A percentile compares a stretch with the other conserved stretches of the same genome.
phyloP scores from a whole-genome alignment of 2,797 vertebrate species.

The Dendrocincla tyrannina region DNA sequence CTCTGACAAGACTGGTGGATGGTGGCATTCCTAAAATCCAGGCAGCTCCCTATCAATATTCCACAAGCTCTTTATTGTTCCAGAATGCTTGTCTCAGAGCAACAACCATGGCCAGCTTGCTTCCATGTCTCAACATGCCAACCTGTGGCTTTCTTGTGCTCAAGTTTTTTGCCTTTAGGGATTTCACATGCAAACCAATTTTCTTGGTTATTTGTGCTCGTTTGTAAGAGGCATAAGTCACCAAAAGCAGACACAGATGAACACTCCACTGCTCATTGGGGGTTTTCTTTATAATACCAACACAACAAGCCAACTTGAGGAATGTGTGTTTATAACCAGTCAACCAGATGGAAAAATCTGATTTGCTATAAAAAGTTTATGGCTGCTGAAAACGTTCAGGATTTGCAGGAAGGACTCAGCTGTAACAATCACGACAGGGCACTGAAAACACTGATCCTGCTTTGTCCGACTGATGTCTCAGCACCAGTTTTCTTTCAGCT shows the following conservation, averaged over 20 bases:
- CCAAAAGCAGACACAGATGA: slow-evolving; percentile 21
- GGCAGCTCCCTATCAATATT: neutral
- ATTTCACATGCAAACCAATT: slow-evolving; percentile 3
- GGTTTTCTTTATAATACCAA: neutral
- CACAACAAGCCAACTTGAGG: neutral
- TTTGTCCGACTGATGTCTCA: neutral
- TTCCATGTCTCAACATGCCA: neutral
- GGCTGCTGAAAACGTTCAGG: slow-evolving; percentile 47
- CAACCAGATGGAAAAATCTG: slow-evolving; percentile 56
- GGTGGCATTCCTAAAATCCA: neutral
- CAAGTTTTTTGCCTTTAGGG: neutral
- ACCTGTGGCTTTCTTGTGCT: neutral
- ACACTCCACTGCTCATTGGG: neutral
- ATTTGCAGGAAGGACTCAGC: slow-evolving; percentile 39
- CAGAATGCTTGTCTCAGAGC: neutral
- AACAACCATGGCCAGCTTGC: neutral
- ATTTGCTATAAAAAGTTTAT: slow-evolving; percentile 52
- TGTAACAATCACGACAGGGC: neutral
- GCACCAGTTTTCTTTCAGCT: neutral
- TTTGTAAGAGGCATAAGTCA: slow-evolving; percentile 15
- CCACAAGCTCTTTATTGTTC: neutral
- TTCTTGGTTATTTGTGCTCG: neutral
- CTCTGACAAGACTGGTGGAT: neutral
- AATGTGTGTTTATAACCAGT: neutral
- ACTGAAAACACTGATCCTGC: neutral